Percentiles rank a stretch among this genome's conserved stretches.
These are phyloP conservation scores for Parazoanthus atlanticus DNA, from an alignment of 92 coral and sea anemone species.

Conservation along the genomic window DNA sequence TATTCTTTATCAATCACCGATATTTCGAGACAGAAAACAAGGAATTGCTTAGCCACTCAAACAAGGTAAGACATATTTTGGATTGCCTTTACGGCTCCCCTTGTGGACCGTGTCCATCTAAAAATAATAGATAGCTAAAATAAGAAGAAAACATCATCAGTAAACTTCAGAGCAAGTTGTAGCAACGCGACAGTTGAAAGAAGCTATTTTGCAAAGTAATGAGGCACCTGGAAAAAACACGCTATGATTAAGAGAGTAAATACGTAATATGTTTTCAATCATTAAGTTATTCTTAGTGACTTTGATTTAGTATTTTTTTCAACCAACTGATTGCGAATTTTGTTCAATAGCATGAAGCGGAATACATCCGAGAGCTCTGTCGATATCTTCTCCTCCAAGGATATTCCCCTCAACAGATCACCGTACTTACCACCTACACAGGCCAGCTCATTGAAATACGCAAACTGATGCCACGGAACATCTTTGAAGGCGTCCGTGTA, in stretches of 20 bases:
- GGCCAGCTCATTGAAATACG: constrained; percentile 80
- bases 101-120: constrained; percentile 72
- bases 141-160: no score
- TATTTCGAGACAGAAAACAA: constrained; percentile 68
- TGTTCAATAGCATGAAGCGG: constrained; percentile 68
- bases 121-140: no score
- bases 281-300: neutral
- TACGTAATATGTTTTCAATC: no score
- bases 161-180: no score
- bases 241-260: no score
- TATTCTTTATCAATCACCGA: constrained; percentile 78
- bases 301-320: no score
- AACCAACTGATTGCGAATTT: neutral
- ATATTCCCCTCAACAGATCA: constrained; percentile 67
- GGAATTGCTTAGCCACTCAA: constrained; percentile 77
- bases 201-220: neutral
- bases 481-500: constrained; percentile 82
- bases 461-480: constrained; percentile 67
- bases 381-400: constrained; percentile 84
- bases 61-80: constrained; percentile 34
- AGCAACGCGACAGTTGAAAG: no score
- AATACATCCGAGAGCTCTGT: constrained; percentile 81
- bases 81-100: constrained; percentile 69
- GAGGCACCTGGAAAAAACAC: no score
- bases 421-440: constrained; percentile 88